Conservation (phyloP, 1,140 invertebrate genomes). For the Temnothorax curvispinosus region DNA sequence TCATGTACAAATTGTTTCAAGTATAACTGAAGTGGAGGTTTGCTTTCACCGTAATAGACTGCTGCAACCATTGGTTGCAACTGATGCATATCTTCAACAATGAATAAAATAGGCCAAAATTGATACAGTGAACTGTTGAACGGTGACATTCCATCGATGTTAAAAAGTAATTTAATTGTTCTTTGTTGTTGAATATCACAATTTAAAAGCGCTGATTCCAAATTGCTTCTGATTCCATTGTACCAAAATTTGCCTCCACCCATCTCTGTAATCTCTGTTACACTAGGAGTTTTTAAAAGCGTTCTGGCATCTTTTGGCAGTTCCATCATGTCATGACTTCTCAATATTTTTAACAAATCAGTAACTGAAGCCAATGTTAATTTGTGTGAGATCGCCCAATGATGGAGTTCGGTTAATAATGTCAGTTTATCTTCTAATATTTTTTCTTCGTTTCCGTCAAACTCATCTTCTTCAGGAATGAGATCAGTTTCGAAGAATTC, state of each 20-base stretch:
- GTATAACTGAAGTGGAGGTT: conserved; percentile 8
- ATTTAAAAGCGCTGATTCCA: not conserved
- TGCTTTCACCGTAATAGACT: conserved; percentile 22
- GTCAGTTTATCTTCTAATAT: not conserved
- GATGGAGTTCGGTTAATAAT: not conserved
- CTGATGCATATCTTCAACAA: not conserved
- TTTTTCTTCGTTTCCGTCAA: not conserved
- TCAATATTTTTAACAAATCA: conserved; percentile 24
- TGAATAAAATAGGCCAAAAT: not conserved
- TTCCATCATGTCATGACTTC: conserved; percentile 6
- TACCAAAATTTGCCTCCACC: conserved; percentile 10
- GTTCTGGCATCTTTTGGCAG: conserved; percentile 21
- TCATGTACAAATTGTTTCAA: not conserved
- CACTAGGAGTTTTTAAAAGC: not conserved
- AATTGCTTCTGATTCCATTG: conserved; percentile 12
- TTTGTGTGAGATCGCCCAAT: conserved; percentile 10
- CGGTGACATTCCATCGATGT: conserved; percentile 6
- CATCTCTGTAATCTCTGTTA: not conserved
- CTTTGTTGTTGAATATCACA: not conserved
- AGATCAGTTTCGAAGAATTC: not conserved
- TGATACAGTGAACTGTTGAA: conserved; percentile 4
- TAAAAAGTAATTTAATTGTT: conserved; percentile 9
- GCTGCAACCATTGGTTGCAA: conserved; percentile 5
- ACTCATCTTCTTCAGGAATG: conserved; percentile 11
- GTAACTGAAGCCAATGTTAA: conserved; percentile 10